Evolutionary conservation across 1,140 invertebrate species (phyloP).

Genomic region (Zophobas morio): DNA sequence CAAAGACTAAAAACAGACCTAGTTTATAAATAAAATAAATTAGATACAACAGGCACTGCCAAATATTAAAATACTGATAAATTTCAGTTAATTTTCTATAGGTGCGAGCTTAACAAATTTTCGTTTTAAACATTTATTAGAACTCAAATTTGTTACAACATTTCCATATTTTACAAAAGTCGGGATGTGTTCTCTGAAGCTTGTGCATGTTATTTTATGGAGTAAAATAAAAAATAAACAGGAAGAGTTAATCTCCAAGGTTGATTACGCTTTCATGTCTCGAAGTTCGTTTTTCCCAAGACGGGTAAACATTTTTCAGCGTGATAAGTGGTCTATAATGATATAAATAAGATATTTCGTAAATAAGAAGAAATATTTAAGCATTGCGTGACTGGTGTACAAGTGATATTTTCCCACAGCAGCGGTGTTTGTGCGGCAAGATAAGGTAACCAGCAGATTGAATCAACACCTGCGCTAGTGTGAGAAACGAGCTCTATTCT

Average conservation of each 20-base stretch:
- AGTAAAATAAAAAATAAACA: neutral
- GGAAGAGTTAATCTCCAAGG: neutral
- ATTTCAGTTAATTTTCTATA: too few species aligned
- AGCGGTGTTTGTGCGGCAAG: constrained; percentile 57
- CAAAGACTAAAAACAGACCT: constrained; percentile 10
- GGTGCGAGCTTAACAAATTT: neutral
- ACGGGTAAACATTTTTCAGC: constrained; percentile 9
- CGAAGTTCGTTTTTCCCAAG: neutral
- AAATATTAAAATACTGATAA: too few species aligned
- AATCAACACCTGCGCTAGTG: constrained; percentile 58
- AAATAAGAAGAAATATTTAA: constrained; percentile 37
- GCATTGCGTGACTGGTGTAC: constrained; percentile 49
- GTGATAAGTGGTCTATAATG: constrained; percentile 12
- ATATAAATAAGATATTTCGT: constrained; percentile 29
- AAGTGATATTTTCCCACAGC: constrained; percentile 58
- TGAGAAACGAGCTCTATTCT: constrained; percentile 48
- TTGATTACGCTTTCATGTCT: too few species aligned
- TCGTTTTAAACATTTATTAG: neutral
- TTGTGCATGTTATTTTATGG: neutral
- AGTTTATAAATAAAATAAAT: neutral
- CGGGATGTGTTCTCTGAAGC: neutral
- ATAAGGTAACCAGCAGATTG: constrained; percentile 59
- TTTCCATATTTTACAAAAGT: neutral
- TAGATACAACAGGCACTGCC: too few species aligned
- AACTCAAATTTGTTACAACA: neutral